phyloP scores from a whole-genome alignment of 2,113 vertebrate genomes.

The Cololabis saira region DNA sequence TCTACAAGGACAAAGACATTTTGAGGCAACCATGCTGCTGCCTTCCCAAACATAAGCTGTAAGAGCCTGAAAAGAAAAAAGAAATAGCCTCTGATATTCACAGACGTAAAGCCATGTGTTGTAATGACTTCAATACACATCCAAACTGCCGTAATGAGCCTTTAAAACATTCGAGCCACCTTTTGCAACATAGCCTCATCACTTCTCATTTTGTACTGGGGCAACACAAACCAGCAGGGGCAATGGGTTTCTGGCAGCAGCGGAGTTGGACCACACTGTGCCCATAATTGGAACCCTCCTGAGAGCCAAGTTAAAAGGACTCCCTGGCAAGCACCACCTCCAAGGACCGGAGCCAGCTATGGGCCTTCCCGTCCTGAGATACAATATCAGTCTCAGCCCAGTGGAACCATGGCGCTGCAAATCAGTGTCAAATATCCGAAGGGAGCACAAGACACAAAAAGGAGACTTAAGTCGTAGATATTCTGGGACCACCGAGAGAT shows the following conservation, averaged over 20 bases:
- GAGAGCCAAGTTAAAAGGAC: slow-evolving; percentile 52
- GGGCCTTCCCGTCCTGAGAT: slow-evolving; percentile 54
- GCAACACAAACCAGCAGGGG: slow-evolving; percentile 40
- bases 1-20: too few relatives aligned
- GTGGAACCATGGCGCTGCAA: slow-evolving; percentile 15
- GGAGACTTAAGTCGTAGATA: background rate
- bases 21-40: too few relatives aligned
- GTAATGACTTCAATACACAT: background rate
- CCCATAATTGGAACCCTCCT: slow-evolving; percentile 65
- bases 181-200: slow-evolving; percentile 34
- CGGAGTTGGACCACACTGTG: slow-evolving; percentile 40
- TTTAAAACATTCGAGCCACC: background rate
- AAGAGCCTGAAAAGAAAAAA: background rate
- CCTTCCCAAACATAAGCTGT: too few relatives aligned
- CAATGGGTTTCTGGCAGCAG: slow-evolving; percentile 54
- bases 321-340: slow-evolving; percentile 41
- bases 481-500: background rate
- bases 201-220: slow-evolving; percentile 34
- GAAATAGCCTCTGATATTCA: background rate
- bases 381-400: slow-evolving; percentile 49
- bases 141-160: background rate
- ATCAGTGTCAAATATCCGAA: slow-evolving; percentile 14
- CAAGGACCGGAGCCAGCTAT: slow-evolving; percentile 30
- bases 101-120: background rate
- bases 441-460: slow-evolving; percentile 22